These are phyloP conservation scores for Alsophila aescularia DNA, from an alignment of 2,888 invertebrate genomes.

Conservation along the genomic window DNA sequence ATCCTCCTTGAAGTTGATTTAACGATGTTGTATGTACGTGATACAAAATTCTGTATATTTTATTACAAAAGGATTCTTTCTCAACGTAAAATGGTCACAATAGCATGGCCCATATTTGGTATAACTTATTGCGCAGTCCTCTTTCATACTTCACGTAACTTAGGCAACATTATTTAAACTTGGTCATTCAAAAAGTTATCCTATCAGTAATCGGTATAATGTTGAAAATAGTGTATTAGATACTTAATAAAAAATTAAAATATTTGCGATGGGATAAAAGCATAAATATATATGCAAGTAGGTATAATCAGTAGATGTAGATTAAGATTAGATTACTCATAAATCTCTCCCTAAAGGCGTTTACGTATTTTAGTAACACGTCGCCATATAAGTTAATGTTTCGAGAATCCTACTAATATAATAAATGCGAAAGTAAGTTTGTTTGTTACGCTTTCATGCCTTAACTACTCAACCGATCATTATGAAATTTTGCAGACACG, in stretches of 20 bases:
- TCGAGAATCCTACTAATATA: no score
- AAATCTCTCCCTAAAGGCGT: neutral
- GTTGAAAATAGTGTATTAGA: conserved; percentile 3
- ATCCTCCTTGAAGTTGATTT: no score
- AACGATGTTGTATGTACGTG: conserved; percentile 9
- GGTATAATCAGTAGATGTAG: conserved; percentile 1
- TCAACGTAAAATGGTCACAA: conserved; percentile 45
- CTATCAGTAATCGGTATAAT: no score
- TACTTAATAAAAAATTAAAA: neutral
- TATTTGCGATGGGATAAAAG: conserved; percentile 8
- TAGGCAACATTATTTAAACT: no score
- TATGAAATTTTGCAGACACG: no score
- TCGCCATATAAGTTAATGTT: neutral
- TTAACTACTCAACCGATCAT: no score
- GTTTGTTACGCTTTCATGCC: no score
- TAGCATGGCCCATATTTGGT: conserved; percentile 44
- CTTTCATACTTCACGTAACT: conserved; percentile 14
- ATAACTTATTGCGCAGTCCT: conserved; percentile 20
- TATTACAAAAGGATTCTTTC: conserved; percentile 45
- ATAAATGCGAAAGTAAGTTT: no score
- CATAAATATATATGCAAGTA: conserved; percentile 1
- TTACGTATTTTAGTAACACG: no score
- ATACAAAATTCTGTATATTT: conserved; percentile 28
- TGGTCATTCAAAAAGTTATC: no score
- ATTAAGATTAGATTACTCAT: neutral